Base-by-base conservation (phyloP, 2,888 invertebrate genomes). In the Conus canariensis region DNA sequence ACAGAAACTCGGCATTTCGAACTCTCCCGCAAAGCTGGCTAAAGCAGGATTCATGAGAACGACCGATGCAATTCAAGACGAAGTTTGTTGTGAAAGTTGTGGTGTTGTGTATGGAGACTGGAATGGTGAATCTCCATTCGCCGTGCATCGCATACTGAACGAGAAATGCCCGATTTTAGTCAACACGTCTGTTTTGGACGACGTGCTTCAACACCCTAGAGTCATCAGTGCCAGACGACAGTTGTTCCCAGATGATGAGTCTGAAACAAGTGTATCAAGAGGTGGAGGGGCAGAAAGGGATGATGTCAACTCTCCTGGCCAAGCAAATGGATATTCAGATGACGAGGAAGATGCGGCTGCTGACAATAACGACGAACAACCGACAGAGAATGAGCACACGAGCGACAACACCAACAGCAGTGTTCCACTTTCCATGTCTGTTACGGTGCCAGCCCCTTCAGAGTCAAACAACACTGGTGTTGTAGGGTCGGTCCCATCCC, bases 21-120 rank as follows among this genome's bases (percentile, higher is more conserved):
- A 91, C 70, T 90, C 90, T 22, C 91, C 91, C 45, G 60, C 87
- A 86, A 91, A 91, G 58, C 77, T 91, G 6, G 91, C 91, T 10
- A 88, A 89, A 88, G 91, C 91, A 45, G 91, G 91, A 22, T 91
- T 90, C 70, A 30, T 87, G 70, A 89, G 90, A 67, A 56, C 22
- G 59, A 59, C 19, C 7, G 58, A 83, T 60, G 80, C 80, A 45
- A 4, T 45, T 45, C 19, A 83, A 1, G 90, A 91, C 87, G 89
- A 91, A 85, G 90, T 91, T 91, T 85, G 87, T 58, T 91, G 91
- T 64, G 56, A 25, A 59, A 83, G 56, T 59, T 91, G 90, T 91
- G 90, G 91, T 30, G 74, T 74, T 16, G 87, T 85, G 59, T 91
- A 80, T 30, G 88, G 74, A 22, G 88, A 67, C 30, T 91, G 91